phyloP scores from a whole-genome alignment of 2,113 vertebrate genomes.

The Takifugu flavidus region DNA sequence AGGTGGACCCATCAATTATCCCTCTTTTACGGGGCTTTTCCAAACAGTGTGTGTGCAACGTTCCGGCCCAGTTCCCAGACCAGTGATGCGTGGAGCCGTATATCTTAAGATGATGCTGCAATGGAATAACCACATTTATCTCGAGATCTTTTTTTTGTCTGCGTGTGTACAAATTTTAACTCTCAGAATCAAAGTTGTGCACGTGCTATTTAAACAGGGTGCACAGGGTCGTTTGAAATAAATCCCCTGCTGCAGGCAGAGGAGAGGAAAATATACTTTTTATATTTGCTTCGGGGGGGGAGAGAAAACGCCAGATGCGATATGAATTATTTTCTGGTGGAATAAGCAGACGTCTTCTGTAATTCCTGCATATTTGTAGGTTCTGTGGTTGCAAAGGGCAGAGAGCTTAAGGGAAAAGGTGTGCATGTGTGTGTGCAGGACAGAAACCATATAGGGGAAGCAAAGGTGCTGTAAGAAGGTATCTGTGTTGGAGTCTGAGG shows the following conservation, averaged over 20 bases:
- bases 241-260: constrained; percentile 21
- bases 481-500: constrained; percentile 48
- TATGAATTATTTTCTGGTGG: constrained; percentile 67
- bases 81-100: too few species aligned
- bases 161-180: constrained; percentile 6
- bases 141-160: constrained; percentile 26
- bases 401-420: constrained; percentile 59
- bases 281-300: constrained; percentile 63
- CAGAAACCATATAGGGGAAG: constrained; percentile 22
- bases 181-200: constrained; percentile 8
- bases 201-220: constrained; percentile 1
- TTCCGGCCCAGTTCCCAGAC: too few species aligned
- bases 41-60: too few species aligned
- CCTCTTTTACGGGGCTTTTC: too few species aligned
- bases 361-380: constrained; percentile 72
- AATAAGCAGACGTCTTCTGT: constrained; percentile 59
- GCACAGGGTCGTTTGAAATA: constrained; percentile 33
- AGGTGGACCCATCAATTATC: too few species aligned
- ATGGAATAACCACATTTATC: too few species aligned
- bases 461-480: constrained; percentile 29
- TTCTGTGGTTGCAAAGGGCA: constrained; percentile 50
- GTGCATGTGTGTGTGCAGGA: constrained; percentile 25
- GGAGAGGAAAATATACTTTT: constrained; percentile 60
- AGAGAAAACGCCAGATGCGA: constrained; percentile 60
- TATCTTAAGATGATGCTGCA: too few species aligned